Percentiles rank a stretch among this genome's conserved stretches.
phyloP scores from a whole-genome alignment of 2,888 invertebrate species.

The Keiferia lycopersicella region DNA sequence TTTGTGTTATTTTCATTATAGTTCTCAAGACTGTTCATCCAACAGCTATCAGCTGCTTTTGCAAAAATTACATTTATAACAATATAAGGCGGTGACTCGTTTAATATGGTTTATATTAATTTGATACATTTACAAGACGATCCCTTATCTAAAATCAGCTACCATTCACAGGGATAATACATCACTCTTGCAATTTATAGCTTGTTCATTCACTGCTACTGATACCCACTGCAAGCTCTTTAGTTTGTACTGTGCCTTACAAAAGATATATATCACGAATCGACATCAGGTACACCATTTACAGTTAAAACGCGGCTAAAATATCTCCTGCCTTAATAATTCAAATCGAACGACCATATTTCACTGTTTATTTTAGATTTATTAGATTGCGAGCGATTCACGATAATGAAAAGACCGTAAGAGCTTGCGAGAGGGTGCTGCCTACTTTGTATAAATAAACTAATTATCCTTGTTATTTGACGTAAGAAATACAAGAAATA shows the following conservation, averaged over 20 bases:
- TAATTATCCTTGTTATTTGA: too few relatives aligned
- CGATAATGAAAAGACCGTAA: conserved; percentile 44
- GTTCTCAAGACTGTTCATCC: too few relatives aligned
- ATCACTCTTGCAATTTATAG: neutral
- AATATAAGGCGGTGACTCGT: too few relatives aligned
- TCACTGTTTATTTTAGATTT: conserved; percentile 50
- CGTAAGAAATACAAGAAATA: too few relatives aligned
- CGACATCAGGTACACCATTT: conserved; percentile 13
- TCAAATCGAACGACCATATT: conserved; percentile 41
- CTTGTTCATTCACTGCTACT: neutral
- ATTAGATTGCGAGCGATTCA: conserved; percentile 43
- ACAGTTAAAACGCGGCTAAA: conserved; percentile 19
- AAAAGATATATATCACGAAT: conserved; percentile 30
- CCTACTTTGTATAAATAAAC: neutral
- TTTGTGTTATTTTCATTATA: too few relatives aligned
- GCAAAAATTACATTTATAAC: too few relatives aligned
- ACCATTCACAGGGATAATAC: neutral
- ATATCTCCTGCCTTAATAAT: conserved; percentile 34
- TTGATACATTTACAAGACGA: too few relatives aligned
- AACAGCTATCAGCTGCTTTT: too few relatives aligned
- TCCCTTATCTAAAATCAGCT: too few relatives aligned
- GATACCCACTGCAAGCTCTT: neutral
- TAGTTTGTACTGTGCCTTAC: conserved; percentile 10
- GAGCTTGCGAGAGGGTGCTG: neutral
- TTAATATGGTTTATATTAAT: too few relatives aligned